Percentiles rank a stretch among this genome's conserved stretches.
Conservation (phyloP, 2,113 vertebrate genomes). For the Bos taurus region ARS-UCD2.0 NC_037351.1:62110501-62111000, state of each 20-base stretch:
- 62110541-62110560: background rate
- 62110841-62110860: background rate
- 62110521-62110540: background rate
- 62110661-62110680: background rate
- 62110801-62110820: background rate
- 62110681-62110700: too few species aligned
- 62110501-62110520: background rate
- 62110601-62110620: background rate
- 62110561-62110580: background rate
- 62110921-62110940: background rate
- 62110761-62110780: background rate
- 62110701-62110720: too few species aligned
- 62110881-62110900: background rate
- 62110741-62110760: background rate
- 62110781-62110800: background rate
- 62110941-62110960: background rate
- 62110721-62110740: too few species aligned
- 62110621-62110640: background rate
- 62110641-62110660: background rate
- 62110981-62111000: background rate
- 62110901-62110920: background rate
- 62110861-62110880: background rate
- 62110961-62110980: background rate
- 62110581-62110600: background rate
- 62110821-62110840: fast-evolving